These are phyloP conservation scores for Endomychus coccineus DNA, from an alignment of 2,888 invertebrate genomes.

Conservation along the genomic window DNA sequence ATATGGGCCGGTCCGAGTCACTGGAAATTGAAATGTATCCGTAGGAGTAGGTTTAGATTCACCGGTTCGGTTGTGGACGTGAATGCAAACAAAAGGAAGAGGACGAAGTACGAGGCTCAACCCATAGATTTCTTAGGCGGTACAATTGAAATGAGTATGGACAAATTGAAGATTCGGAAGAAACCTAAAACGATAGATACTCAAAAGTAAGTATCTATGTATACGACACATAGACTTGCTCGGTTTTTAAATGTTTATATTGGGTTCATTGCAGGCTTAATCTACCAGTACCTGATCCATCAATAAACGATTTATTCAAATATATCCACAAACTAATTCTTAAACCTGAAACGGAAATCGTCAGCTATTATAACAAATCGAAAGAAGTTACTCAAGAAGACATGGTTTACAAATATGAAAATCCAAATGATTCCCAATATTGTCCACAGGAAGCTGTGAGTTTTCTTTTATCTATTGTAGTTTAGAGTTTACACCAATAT, in stretches of 20 bases:
- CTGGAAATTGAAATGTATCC: conserved; percentile 62
- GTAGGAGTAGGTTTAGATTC: conserved; percentile 23
- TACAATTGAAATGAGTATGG: too few relatives aligned
- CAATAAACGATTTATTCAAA: conserved; percentile 6
- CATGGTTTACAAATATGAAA: too few relatives aligned
- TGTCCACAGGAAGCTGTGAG: too few relatives aligned
- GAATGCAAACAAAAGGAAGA: conserved; percentile 24
- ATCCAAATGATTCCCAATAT: too few relatives aligned
- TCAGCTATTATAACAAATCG: too few relatives aligned
- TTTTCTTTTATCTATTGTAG: too few relatives aligned
- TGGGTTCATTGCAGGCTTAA: conserved; percentile 26
- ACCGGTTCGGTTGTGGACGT: conserved; percentile 37
- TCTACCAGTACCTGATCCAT: conserved; percentile 22
- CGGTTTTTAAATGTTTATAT: too few relatives aligned
- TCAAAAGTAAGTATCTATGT: too few relatives aligned
- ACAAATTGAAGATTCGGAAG: too few relatives aligned
- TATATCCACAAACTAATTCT: conserved; percentile 14
- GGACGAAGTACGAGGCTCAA: conserved; percentile 24
- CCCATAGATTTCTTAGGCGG: conserved; percentile 14
- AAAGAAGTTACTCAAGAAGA: conserved; percentile 11
- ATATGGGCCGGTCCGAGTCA: conserved; percentile 79
- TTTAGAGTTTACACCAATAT: too few relatives aligned
- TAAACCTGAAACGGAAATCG: conserved; percentile 20
- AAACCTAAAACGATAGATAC: too few relatives aligned
- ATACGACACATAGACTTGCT: too few relatives aligned